phyloP scores from a whole-genome alignment of 2,113 vertebrate species.

The Vanacampus margaritifer region DNA sequence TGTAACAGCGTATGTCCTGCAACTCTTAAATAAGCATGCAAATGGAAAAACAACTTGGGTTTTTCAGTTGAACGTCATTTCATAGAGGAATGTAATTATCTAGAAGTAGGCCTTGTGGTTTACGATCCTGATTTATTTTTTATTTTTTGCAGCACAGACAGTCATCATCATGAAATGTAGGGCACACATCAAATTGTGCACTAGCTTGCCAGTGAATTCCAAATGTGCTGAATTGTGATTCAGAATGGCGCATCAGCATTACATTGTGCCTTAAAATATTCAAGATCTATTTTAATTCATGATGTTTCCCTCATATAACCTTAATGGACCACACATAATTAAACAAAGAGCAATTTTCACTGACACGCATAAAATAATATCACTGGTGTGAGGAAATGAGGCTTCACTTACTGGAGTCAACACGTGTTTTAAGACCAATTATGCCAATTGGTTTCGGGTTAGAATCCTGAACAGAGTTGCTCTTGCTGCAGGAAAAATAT shows the following conservation, averaged over 20 bases:
- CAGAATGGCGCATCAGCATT: conserved; percentile 14
- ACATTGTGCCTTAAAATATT: conserved; percentile 8
- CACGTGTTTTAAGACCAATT: no score
- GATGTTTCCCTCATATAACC: neutral
- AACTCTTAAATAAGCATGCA: neutral
- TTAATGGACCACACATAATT: neutral
- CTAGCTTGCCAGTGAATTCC: conserved; percentile 17
- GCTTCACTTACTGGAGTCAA: neutral
- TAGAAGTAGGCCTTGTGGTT: conserved; percentile 11
- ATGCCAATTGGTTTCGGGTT: no score
- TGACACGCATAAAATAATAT: conserved; percentile 2
- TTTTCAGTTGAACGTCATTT: conserved; percentile 20
- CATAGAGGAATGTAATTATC: conserved; percentile 3
- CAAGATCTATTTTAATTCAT: neutral
- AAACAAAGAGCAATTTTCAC: neutral
- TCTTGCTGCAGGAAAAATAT: neutral
- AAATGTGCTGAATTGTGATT: conserved; percentile 19
- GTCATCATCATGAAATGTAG: conserved; percentile 20
- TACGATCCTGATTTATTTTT: conserved; percentile 21
- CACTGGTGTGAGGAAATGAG: neutral
- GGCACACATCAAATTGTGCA: conserved; percentile 16
- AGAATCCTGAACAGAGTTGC: neutral
- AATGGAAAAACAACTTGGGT: neutral
- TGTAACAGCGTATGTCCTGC: no score
- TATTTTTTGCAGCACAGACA: conserved; percentile 22